Evolutionary conservation across 2,888 invertebrate species (phyloP), one percentile per base, ranked within the genome.

Genomic region (Tipula unca): DNA sequence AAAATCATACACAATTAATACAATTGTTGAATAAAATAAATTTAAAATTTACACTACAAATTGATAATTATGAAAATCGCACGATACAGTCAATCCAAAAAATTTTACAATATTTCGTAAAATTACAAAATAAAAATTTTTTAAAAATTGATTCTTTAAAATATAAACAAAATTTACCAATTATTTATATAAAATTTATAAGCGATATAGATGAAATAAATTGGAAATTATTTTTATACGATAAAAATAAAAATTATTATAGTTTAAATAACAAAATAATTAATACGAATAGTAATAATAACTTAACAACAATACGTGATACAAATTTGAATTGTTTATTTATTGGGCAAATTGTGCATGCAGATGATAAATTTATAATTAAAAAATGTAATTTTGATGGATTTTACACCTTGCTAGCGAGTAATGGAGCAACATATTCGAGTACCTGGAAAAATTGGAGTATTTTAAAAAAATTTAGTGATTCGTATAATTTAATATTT

Each of bases 141-240:
- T 90, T 90, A 87, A 89, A 89, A 36, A 89, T 91, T 6, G 89
- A 89, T 87, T 90, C 90, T 17, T 88, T 89, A 85, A 88, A 89
- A 35, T 89, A 89, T 48, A 88, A 87, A 6, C 87, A 87, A 0
- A 87, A 89, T 85, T 87, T 92, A 84, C 94, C 94, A n/a, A 90
- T 94, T 39, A 92, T 93, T 88, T 95, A 94, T 88, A 91, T 94
- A 25, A 94, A 94, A 89, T 94, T 94, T 89, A 94, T 94, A 0
- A 94, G 94, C 87, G 91, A 92, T 85, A 90, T 93, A n/a, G 89
- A 90, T 42, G 89, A 91, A 13, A 90, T 88, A 2, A 91, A 92
- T 4, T 93, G 93, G 93, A 90, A 89, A 88, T 89, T 90, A 87
- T 86, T 91, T 36, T 88, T 92, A 86, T 88, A 89, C 48, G 88